phyloP scores from a whole-genome alignment of 2,113 vertebrate species.

The Butastur rufipennis region DNA sequence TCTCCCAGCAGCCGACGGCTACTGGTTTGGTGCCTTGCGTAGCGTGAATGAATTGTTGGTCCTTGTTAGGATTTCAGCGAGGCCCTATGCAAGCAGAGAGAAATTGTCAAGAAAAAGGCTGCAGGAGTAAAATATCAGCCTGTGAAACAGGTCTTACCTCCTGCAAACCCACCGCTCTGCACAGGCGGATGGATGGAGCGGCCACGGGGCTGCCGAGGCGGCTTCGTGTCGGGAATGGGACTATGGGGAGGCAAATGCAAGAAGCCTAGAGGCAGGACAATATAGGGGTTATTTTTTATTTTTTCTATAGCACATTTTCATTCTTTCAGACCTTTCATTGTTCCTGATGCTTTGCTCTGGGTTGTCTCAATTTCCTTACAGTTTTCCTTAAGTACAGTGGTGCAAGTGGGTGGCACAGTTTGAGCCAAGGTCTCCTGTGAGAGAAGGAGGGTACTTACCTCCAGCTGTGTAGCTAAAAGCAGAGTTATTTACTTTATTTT shows the following conservation, averaged over 20 bases:
- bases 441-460: neutral
- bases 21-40: neutral
- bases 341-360: neutral
- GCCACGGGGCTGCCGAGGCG: neutral
- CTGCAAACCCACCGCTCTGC: neutral
- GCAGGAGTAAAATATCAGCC: neutral
- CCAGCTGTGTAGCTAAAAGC: neutral
- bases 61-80: neutral
- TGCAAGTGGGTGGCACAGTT: neutral
- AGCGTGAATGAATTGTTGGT: neutral
- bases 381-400: neutral
- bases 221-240: accelerated
- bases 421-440: neutral
- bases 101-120: neutral
- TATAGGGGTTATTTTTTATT: neutral
- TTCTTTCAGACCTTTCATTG: neutral
- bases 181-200: accelerated
- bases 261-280: neutral
- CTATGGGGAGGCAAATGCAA: accelerated
- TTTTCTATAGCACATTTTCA: neutral
- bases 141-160: neutral
- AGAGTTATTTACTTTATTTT: neutral
- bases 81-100: neutral
- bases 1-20: neutral
- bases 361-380: neutral